phyloP scores from a whole-genome alignment of 2,113 vertebrate species.

The Cyprinodon tularosa region DNA sequence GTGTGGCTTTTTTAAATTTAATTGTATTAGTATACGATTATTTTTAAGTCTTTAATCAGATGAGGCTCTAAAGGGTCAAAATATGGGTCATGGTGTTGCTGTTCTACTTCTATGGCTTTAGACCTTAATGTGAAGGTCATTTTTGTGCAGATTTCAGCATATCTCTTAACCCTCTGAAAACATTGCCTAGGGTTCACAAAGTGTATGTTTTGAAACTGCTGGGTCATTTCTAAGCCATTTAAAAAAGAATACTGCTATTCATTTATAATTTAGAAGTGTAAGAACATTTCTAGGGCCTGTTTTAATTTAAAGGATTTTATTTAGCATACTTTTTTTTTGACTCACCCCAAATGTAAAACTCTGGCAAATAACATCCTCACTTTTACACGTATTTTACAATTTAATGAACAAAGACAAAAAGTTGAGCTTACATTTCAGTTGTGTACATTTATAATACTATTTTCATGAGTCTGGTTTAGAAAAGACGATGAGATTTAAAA shows the following conservation, averaged over 20 bases:
- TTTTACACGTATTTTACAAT: not conserved
- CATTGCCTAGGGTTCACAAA: not conserved
- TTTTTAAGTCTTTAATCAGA: not conserved
- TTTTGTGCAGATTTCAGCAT: not conserved
- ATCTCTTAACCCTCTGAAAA: not conserved
- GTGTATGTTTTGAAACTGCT: constrained; percentile 5
- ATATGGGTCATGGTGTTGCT: constrained; percentile 1
- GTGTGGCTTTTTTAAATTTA: not conserved
- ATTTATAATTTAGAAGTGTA: not conserved
- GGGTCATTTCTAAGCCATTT: constrained; percentile 8
- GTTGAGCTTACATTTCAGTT: not conserved
- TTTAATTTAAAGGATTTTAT: not conserved
- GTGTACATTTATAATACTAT: not conserved
- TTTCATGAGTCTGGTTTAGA: not conserved
- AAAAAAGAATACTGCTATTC: not conserved
- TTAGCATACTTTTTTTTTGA: not conserved
- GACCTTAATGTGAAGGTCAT: not conserved
- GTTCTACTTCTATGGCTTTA: constrained; percentile 1
- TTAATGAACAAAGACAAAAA: constrained; percentile 2
- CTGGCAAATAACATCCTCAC: not conserved
- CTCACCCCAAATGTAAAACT: not conserved
- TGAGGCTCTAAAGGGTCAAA: not conserved
- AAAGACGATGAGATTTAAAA: not conserved
- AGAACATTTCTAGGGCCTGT: not conserved
- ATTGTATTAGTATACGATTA: not conserved